These are phyloP conservation scores for Cuniculus paca DNA, from an alignment of 2,797 vertebrate genomes.

Conservation along the genomic window DNA sequence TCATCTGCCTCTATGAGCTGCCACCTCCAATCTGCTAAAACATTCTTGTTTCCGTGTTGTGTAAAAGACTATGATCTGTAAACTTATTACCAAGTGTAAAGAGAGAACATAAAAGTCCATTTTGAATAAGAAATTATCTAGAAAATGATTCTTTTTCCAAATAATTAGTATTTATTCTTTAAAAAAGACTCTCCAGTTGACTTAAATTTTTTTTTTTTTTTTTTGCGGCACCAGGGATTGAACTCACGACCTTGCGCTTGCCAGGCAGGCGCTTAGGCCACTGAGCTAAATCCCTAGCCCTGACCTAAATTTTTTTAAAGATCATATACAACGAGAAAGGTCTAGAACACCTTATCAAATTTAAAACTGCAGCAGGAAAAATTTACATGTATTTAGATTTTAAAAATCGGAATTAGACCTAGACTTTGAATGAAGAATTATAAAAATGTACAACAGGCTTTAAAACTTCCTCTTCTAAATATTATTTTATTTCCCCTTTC, in stretches of 20 bases:
- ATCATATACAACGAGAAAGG: background rate
- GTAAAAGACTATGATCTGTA: background rate
- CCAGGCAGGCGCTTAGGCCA: no score
- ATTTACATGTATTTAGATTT: background rate
- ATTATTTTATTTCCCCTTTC: slow-evolving; percentile 26
- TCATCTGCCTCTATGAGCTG: background rate
- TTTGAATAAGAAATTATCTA: slow-evolving; percentile 45
- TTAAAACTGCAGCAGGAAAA: slow-evolving; percentile 23
- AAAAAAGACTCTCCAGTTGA: slow-evolving; percentile 32
- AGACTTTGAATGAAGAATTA: slow-evolving; percentile 35
- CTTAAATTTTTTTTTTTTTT: slow-evolving; percentile 37
- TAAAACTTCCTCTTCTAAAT: slow-evolving; percentile 21
- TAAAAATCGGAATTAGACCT: background rate
- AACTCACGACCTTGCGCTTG: no score
- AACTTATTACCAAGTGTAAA: background rate
- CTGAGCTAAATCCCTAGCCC: no score
- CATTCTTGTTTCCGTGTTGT: background rate
- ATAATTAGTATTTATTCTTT: slow-evolving; percentile 39
- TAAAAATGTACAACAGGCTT: slow-evolving; percentile 18
- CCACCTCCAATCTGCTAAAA: background rate
- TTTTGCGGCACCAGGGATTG: no score
- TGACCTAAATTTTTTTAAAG: no score
- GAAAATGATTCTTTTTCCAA: slow-evolving; percentile 38
- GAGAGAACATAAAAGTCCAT: slow-evolving; percentile 1
- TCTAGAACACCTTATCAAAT: slow-evolving; percentile 20